Base-by-base conservation (phyloP, 2,888 invertebrate genomes). In the Brachypterus glaber region DNA sequence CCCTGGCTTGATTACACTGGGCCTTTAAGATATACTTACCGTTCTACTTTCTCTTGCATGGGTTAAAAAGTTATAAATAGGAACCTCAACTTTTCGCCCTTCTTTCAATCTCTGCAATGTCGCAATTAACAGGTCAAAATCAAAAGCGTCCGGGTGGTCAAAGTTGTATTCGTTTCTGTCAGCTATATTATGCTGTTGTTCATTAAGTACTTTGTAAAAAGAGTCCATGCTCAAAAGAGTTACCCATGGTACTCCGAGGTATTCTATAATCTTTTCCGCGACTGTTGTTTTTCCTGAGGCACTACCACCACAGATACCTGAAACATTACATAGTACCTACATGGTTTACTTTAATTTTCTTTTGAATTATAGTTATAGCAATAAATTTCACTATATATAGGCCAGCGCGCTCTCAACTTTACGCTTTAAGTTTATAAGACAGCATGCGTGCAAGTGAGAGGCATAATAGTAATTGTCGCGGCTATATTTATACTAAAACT, bases 251-350 rank as follows among this genome's bases (percentile, higher is more conserved):
- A 98, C 91, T 67, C 95, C 90, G 18, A 98, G 74, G 55, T 82
- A 82, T 72, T 88, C 87, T 51, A 90, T 90, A 39, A 98, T 97
- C 72, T 91, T 93, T 44, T 87, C 86, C 3, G 98, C 96, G 1
- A 96, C 97, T 1, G 97, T 97, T 1, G 98, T 98, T 68, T 98
- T 98, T 3, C 98, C 98, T 2, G 95, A 95, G 1, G 98, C 98
- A 66, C 95, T 96, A 4, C 97, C 98, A 44, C 98, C 98, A 67
- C 96, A 97, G 52, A 98, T 90, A 52, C 95, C 93, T 92, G 54
- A 5, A n/a, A n/a, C n/a, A n/a, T n/a, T n/a, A n/a, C n/a, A n/a
- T n/a, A n/a, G n/a, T n/a, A n/a, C n/a, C n/a, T n/a, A n/a, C n/a
- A n/a, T n/a, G n/a, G n/a, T n/a, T n/a, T n/a, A n/a, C n/a, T n/a